These are phyloP conservation scores for rabbit (Oryctolagus cuniculus) DNA, from an alignment of 2,113 vertebrate genomes.

Conservation along the genomic window DNA sequence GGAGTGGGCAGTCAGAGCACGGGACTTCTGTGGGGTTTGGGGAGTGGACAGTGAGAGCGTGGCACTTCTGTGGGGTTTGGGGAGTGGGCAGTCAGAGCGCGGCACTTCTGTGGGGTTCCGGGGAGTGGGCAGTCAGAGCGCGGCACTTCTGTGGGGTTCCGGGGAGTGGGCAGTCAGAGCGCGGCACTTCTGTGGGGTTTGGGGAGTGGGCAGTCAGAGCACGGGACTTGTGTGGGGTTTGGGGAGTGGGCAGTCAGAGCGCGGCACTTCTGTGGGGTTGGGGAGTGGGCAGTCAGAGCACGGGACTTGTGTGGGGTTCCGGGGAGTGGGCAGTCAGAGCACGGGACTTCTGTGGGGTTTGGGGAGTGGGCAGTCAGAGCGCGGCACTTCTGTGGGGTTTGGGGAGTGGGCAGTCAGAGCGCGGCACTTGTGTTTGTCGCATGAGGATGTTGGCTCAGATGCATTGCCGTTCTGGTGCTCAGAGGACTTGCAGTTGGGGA, in stretches of 20 bases:
- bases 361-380: neutral
- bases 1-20: neutral
- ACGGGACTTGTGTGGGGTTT: neutral
- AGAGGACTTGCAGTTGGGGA: neutral
- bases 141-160: neutral
- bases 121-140: neutral
- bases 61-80: neutral
- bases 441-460: neutral
- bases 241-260: neutral
- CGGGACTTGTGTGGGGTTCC: neutral
- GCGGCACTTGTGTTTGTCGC: neutral
- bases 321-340: neutral
- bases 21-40: neutral
- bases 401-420: neutral
- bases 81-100: neutral
- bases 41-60: neutral
- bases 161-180: neutral
- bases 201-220: neutral
- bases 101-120: neutral
- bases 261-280: neutral
- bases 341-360: neutral
- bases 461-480: neutral
- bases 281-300: neutral
- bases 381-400: neutral
- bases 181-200: neutral